Evolutionary conservation across 2,113 vertebrate species (phyloP).

Genomic region (Ovis canadensis): DNA sequence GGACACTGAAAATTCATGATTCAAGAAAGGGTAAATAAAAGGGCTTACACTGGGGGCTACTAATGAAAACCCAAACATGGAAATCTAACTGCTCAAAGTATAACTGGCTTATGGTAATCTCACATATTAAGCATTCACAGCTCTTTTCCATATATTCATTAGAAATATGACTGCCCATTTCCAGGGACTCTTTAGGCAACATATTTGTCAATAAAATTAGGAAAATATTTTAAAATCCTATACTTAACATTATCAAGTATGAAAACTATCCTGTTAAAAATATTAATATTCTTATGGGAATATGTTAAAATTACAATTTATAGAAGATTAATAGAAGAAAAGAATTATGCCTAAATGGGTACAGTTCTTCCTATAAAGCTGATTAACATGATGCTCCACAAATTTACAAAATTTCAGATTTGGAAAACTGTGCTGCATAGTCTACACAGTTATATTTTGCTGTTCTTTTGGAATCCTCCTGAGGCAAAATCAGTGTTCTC

Average conservation of each 20-base stretch:
- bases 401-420: not conserved
- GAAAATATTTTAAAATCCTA: conserved; percentile 18
- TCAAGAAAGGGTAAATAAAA: not conserved
- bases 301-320: conserved; percentile 32
- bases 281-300: conserved; percentile 34
- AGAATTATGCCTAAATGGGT: not conserved
- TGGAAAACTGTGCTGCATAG: not conserved
- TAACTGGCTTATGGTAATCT: not conserved
- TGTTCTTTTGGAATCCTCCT: not conserved
- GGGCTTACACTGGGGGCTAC: not conserved
- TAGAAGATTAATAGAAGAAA: not conserved
- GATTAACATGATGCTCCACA: not conserved
- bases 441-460: not conserved
- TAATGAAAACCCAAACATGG: not conserved
- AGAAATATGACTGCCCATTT: not conserved
- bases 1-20: not conserved
- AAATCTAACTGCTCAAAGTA: not conserved
- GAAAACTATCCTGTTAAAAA: conserved; percentile 35
- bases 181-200: not conserved
- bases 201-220: not conserved
- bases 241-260: conserved; percentile 2
- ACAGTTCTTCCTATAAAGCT: not conserved
- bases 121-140: not conserved
- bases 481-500: not conserved
- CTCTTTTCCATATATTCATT: not conserved